A percentile compares a stretch with the other conserved stretches of the same genome.
These are phyloP conservation scores for Palythoa heliodiscus DNA, from an alignment of 92 coral and sea anemone species.

Conservation along the genomic window DNA sequence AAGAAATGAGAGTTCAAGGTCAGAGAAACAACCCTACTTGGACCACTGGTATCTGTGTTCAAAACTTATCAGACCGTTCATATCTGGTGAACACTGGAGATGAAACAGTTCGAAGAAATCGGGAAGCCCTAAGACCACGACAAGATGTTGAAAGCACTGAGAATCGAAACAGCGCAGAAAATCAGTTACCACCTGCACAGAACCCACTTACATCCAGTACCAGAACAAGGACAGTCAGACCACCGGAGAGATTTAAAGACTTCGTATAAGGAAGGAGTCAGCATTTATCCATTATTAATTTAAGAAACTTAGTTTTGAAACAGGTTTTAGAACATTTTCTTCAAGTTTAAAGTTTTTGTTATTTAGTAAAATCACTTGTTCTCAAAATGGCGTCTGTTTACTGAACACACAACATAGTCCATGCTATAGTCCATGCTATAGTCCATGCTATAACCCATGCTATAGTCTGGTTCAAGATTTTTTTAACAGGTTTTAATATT, in stretches of 20 bases:
- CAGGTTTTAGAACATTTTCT: constrained; percentile 13
- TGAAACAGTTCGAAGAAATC: constrained; percentile 25
- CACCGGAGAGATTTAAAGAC: constrained; percentile 43
- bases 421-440: too few species aligned
- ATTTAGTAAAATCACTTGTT: too few species aligned
- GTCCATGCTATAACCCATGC: too few species aligned
- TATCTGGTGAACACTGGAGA: constrained; percentile 23
- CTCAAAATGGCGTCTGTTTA: too few species aligned
- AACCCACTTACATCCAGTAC: constrained; percentile 6
- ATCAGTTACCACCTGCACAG: background rate
- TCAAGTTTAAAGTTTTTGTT: background rate
- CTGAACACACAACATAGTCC: too few species aligned
- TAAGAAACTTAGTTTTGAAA: constrained; percentile 14
- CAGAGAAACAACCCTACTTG: constrained; percentile 13
- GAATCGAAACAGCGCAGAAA: background rate
- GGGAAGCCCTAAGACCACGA: constrained; percentile 29
- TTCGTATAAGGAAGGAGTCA: constrained; percentile 29
- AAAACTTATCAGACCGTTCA: constrained; percentile 40
- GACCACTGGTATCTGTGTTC: constrained; percentile 38
- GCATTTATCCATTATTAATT: constrained; percentile 29
- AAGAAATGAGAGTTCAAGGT: constrained; percentile 34
- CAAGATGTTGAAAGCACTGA: background rate
- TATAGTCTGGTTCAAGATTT: too few species aligned
- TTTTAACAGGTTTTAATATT: too few species aligned
- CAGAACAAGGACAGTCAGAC: constrained; percentile 20